Base-by-base conservation (phyloP, 2,113 vertebrate species). In the Marmota monax region DNA sequence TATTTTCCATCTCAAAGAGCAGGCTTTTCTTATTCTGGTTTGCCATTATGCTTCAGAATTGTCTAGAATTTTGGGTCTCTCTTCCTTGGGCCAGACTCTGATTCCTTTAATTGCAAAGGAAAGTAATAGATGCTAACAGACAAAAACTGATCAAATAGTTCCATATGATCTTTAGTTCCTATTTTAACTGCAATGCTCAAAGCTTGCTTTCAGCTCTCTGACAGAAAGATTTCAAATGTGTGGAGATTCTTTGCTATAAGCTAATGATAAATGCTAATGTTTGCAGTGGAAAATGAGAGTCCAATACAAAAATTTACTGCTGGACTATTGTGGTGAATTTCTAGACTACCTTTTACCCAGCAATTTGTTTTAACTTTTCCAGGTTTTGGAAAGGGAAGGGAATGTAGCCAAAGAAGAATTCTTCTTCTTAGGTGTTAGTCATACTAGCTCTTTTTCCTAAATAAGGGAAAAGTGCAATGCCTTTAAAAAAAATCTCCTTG, bases 21-120 rank as follows among this genome's bases (percentile, higher is more conserved):
- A 85, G 37, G 22, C 7, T 84, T 88, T 84, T 84, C 56, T 84
- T 65, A 23, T 85, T 93, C 93, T 91, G 48, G 29, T 88, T 84
- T 97, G 67, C 39, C 18, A 29, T 85, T 45, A n/a, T 90, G 45
- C 37, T 95, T 94, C 88, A 79, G 16, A 25, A n/a, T 69, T 77
- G 39, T 53, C 6, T 58, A 63, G 77, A 88, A 79, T 86, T 88
- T 74, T n/a, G 27, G n/a, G 32, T 69, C 48, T 53, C n/a, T 11
- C 12, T 78, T 83, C 56, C 48, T 77, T 88, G 5, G n/a, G 42
- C 13, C 34, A 79, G 51, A 90, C 13, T 78, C 34, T 6, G 1
- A 27, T 67, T 76, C 51, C 93, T 80, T 88, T 91, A 65, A 72
- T 80, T 95, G 51, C 17, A 86, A 77, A 93, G 32, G 67, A 67